phyloP scores from a whole-genome alignment of 2,797 vertebrate genomes.

The Trematomus bernacchii region DNA sequence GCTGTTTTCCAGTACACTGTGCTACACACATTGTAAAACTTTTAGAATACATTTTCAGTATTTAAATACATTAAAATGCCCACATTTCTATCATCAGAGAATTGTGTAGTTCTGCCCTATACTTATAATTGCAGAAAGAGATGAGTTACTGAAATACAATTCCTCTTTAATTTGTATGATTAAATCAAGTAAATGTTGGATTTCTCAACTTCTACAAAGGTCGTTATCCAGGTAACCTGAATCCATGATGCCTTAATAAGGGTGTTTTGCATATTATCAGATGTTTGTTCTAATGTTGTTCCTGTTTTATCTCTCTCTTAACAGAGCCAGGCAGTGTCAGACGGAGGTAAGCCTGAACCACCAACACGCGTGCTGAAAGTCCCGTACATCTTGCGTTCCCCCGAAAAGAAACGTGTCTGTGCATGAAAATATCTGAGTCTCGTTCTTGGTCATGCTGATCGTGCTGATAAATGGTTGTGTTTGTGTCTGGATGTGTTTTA shows the following conservation, averaged over 20 bases:
- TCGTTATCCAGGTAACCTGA: not conserved
- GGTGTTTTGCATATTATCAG: not conserved
- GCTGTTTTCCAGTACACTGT: not conserved
- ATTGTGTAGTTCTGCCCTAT: not conserved
- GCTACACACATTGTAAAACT: not conserved
- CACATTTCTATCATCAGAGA: not conserved
- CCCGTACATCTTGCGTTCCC: conserved; percentile 25
- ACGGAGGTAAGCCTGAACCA: conserved; percentile 91
- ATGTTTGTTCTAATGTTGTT: not conserved
- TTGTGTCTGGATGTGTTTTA: conserved; percentile 71
- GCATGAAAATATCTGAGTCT: conserved; percentile 59
- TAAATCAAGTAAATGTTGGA: not conserved
- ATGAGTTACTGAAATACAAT: not conserved
- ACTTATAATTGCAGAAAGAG: not conserved
- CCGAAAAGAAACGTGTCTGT: conserved; percentile 54
- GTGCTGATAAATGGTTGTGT: conserved; percentile 61
- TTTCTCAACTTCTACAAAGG: not conserved
- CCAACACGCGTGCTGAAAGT: conserved; percentile 5
- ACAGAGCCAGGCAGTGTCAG: conserved; percentile 94
- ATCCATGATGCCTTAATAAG: not conserved
- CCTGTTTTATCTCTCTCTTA: conserved; percentile 45
- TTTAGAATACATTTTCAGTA: not conserved
- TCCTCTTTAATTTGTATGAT: not conserved
- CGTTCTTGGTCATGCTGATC: conserved; percentile 27
- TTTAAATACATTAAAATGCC: not conserved